Evolutionary conservation across 2,113 vertebrate species (phyloP).

Genomic region (Archocentrus centrarchus): DNA sequence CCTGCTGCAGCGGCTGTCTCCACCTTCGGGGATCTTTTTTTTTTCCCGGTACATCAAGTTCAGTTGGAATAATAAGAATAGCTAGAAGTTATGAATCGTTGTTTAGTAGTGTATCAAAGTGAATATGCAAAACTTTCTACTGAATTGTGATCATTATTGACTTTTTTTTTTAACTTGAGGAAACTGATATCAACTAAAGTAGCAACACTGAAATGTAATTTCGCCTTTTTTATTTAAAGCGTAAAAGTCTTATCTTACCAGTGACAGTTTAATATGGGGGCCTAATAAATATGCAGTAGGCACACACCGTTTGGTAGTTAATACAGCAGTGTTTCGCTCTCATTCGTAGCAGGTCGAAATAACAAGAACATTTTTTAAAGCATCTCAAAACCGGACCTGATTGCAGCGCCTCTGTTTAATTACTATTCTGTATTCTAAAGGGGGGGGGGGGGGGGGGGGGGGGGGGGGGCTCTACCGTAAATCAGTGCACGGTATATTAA

Average conservation of each 20-base stretch:
- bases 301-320: background rate
- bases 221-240: background rate
- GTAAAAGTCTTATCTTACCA: background rate
- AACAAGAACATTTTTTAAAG: background rate
- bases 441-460: too few species aligned
- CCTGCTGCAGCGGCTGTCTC: slow-evolving; percentile 30
- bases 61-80: background rate
- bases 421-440: background rate
- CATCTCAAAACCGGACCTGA: background rate
- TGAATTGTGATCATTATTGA: background rate
- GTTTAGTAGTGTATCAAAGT: background rate
- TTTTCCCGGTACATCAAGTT: slow-evolving; percentile 51
- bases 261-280: background rate
- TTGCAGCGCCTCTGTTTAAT: background rate
- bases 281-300: background rate
- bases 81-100: background rate
- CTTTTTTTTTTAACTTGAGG: too few species aligned
- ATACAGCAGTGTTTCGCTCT: background rate
- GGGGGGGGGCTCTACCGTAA: background rate
- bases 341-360: background rate
- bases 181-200: background rate
- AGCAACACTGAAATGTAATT: background rate
- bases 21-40: slow-evolving; percentile 49
- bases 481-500: slow-evolving; percentile 25
- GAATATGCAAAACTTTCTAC: background rate